These are phyloP conservation scores for Melierax canorus DNA, from an alignment of 2,113 vertebrate genomes.

Conservation along the genomic window DNA sequence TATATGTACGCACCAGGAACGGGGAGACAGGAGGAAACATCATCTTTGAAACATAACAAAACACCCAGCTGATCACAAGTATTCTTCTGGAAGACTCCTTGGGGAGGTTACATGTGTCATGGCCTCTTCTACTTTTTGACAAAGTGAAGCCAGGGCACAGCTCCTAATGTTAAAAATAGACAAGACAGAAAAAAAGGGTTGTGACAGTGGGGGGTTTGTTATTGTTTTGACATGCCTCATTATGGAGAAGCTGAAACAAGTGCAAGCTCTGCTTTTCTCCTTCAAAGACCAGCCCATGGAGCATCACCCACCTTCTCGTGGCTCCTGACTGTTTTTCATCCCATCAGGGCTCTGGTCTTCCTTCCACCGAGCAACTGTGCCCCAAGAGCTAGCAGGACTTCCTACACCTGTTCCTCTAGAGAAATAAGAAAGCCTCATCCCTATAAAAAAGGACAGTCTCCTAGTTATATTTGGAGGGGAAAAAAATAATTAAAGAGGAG, in stretches of 20 bases:
- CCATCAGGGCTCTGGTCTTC: not conserved
- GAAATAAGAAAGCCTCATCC: not conserved
- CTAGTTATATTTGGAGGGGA: not conserved
- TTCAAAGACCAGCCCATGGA: not conserved
- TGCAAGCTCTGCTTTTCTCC: not conserved
- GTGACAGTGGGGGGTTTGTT: not conserved
- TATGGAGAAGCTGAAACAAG: not conserved
- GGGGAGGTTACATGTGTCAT: fast-evolving
- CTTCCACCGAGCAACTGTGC: not conserved
- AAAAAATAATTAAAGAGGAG: not conserved
- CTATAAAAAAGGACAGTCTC: not conserved
- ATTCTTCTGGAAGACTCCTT: not conserved
- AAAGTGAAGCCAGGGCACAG: not conserved
- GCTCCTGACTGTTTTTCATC: not conserved
- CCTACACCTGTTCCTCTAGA: not conserved
- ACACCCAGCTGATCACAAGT: not conserved
- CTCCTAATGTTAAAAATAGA: not conserved
- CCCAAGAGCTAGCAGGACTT: not conserved
- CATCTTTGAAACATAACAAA: not conserved
- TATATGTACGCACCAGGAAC: fast-evolving
- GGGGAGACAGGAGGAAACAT: not conserved
- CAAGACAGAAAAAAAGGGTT: not conserved
- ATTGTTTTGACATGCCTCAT: not conserved
- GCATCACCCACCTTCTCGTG: not conserved
- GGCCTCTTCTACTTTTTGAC: not conserved